These are phyloP conservation scores for Trichopria drosophilae DNA, from an alignment of 2,888 invertebrate species.

Conservation along the genomic window DNA sequence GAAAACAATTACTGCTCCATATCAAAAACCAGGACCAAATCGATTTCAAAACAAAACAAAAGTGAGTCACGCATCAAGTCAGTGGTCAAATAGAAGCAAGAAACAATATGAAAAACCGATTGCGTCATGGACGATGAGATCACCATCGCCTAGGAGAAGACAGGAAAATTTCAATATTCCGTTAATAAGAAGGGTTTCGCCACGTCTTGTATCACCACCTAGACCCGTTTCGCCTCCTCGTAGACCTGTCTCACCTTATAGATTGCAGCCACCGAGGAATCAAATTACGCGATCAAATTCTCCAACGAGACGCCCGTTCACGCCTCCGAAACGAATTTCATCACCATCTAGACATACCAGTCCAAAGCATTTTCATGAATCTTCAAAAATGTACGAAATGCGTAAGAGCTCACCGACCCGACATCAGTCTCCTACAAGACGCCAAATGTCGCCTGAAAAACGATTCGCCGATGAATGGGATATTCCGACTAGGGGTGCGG, in stretches of 20 bases:
- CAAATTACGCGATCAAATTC: constrained; percentile 10
- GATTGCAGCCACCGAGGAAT: constrained; percentile 31
- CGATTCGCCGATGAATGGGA: constrained; percentile 52
- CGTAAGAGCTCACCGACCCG: constrained; percentile 41
- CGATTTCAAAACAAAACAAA: constrained; percentile 22
- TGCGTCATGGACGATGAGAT: too few species aligned
- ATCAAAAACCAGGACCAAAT: constrained; percentile 28
- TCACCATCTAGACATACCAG: constrained; percentile 29
- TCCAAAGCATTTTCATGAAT: constrained; percentile 24
- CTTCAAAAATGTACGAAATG: too few species aligned
- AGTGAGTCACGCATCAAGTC: not conserved
- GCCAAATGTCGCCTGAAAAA: constrained; percentile 34
- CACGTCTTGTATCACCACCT: constrained; percentile 22
- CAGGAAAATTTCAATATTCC: too few species aligned
- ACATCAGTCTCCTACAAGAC: constrained; percentile 21
- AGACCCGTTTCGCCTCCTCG: constrained; percentile 21
- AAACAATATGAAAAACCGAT: too few species aligned
- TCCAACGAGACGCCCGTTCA: constrained; percentile 24
- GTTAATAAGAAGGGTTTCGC: too few species aligned
- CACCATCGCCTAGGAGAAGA: too few species aligned
- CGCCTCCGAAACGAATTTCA: constrained; percentile 32
- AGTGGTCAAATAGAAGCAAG: not conserved
- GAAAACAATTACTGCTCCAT: constrained; percentile 22
- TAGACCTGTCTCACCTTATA: constrained; percentile 29
- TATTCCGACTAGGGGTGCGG: constrained; percentile 49